These are phyloP conservation scores for Smithornis capensis DNA, from an alignment of 2,113 vertebrate genomes.

Conservation along the genomic window DNA sequence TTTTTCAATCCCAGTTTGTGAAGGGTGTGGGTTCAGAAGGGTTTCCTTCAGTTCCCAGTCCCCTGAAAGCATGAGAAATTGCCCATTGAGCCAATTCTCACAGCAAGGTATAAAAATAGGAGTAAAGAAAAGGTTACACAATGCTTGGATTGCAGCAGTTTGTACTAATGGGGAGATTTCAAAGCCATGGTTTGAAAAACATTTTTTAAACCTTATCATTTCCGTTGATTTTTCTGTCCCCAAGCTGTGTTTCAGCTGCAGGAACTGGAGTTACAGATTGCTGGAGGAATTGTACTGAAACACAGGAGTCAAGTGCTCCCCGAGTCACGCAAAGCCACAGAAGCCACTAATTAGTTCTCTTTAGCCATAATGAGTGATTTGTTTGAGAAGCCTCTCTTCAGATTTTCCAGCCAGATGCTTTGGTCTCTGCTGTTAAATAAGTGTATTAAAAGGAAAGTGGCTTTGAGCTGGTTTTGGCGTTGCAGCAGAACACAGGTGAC, in stretches of 20 bases:
- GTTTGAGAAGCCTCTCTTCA: constrained; percentile 12
- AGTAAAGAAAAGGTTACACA: constrained; percentile 68
- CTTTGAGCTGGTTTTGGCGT: neutral
- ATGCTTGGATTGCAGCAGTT: constrained; percentile 59
- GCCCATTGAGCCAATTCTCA: constrained; percentile 77
- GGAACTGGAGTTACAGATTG: neutral
- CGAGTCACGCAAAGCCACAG: constrained; percentile 13
- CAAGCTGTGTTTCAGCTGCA: constrained; percentile 26
- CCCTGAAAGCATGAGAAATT: constrained; percentile 81
- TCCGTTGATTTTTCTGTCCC: constrained; percentile 64
- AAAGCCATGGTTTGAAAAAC: constrained; percentile 55
- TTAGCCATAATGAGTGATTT: neutral
- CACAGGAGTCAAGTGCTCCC: neutral
- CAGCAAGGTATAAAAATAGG: constrained; percentile 82
- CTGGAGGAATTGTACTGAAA: neutral
- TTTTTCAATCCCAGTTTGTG: constrained; percentile 74
- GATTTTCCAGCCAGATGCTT: constrained; percentile 7
- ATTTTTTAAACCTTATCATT: constrained; percentile 58
- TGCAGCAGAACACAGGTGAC: neutral
- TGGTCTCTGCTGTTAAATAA: neutral
- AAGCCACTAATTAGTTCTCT: constrained; percentile 1
- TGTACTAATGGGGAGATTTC: constrained; percentile 61
- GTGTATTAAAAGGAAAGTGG: neutral
- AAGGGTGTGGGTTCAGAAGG: constrained; percentile 75
- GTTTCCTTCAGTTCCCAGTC: constrained; percentile 77